A percentile compares a stretch with the other conserved stretches of the same genome.
Conservation (phyloP, 2,888 invertebrate species). For the Agriopis marginaria region DNA sequence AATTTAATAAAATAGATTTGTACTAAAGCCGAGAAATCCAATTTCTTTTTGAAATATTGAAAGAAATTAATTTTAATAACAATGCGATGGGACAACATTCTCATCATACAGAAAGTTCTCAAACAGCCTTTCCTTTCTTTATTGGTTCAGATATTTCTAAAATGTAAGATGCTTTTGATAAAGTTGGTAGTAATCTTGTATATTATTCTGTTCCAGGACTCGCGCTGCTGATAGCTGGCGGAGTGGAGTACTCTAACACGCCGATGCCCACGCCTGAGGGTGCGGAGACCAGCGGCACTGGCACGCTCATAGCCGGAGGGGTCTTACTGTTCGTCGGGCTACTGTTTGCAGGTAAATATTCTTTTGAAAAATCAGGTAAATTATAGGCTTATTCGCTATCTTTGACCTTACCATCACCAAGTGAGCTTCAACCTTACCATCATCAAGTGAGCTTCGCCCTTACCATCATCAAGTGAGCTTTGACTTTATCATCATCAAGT, state of each 20-base stretch:
- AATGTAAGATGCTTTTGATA: no score
- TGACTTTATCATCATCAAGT: no score
- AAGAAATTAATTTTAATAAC: no score
- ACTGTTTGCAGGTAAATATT: conserved; percentile 84
- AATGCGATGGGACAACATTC: no score
- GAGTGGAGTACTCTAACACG: conserved; percentile 85
- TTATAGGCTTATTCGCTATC: background rate
- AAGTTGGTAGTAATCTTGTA: background rate
- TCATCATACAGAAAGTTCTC: no score
- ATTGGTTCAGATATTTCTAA: no score
- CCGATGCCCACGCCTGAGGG: conserved; percentile 73
- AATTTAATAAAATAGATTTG: background rate
- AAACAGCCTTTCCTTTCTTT: no score
- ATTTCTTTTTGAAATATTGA: background rate
- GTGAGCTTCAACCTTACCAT: no score
- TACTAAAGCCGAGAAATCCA: background rate
- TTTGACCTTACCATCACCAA: background rate
- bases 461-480: no score
- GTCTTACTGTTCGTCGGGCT: conserved; percentile 88
- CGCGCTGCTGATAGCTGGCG: conserved; percentile 88
- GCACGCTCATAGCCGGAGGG: conserved; percentile 88
- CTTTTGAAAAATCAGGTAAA: no score
- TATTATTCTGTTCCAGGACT: conserved; percentile 72
- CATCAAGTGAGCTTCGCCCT: no score
- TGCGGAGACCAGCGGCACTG: conserved; percentile 71